Evolutionary conservation across 2,113 vertebrate species (phyloP).

Genomic region (Oreotrochilus melanogaster): DNA sequence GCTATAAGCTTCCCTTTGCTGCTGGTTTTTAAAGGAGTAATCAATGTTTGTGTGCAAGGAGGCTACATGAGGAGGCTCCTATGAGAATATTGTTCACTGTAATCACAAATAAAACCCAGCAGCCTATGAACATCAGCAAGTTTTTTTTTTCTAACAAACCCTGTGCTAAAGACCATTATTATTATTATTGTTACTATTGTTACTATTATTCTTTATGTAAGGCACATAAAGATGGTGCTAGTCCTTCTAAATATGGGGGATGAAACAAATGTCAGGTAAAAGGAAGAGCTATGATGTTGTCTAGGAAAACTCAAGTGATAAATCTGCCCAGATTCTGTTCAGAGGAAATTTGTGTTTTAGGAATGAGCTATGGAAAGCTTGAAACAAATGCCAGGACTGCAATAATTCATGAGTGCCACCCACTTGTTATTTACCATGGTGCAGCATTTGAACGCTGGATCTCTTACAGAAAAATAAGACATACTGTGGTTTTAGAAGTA

Average conservation of each 20-base stretch:
- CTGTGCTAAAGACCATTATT: not conserved
- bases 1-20: not conserved
- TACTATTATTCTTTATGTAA: not conserved
- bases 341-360: constrained; percentile 40
- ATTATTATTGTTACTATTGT: not conserved
- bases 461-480: constrained; percentile 33
- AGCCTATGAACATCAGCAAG: not conserved
- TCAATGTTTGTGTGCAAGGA: not conserved
- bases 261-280: constrained; percentile 31
- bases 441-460: constrained; percentile 9
- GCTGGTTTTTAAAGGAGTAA: not conserved
- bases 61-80: fast-evolving
- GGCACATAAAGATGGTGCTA: not conserved
- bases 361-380: constrained; percentile 46
- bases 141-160: not conserved
- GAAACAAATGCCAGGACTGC: constrained; percentile 30
- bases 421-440: not conserved
- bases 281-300: not conserved
- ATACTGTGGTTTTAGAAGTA: constrained; percentile 61
- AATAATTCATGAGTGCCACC: not conserved
- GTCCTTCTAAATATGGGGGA: not conserved
- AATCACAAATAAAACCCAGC: not conserved
- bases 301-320: constrained; percentile 40
- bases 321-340: constrained; percentile 7
- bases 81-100: not conserved